Evolutionary conservation across 2,888 invertebrate species (phyloP).

Genomic region (Ethmia dodecea): DNA sequence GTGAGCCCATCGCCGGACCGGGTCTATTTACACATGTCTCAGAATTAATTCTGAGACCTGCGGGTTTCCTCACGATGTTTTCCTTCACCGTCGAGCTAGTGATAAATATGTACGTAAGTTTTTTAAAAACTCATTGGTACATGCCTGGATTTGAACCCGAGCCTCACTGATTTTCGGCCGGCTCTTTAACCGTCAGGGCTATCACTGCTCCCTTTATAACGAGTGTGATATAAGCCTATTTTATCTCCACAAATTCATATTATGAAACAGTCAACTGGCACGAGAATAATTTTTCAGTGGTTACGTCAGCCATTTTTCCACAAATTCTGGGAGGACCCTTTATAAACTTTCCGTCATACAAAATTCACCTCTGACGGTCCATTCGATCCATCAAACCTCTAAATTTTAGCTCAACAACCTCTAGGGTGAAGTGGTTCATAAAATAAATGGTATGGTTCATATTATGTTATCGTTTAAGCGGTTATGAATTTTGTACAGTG

Average conservation of each 20-base stretch:
- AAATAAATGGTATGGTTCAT: constrained; percentile 12
- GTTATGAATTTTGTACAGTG: constrained; percentile 6
- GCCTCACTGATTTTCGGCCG: neutral
- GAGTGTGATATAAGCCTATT: neutral
- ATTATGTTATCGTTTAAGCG: constrained; percentile 19
- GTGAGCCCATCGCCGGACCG: too few species aligned
- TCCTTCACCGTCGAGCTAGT: too few species aligned
- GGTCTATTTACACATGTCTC: too few species aligned
- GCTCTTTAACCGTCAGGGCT: neutral
- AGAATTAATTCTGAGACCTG: too few species aligned
- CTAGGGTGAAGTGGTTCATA: constrained; percentile 15
- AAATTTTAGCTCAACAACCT: constrained; percentile 13
- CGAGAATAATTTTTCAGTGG: constrained; percentile 2
- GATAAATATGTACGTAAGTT: too few species aligned
- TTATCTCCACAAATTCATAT: too few species aligned
- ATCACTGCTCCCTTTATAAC: neutral
- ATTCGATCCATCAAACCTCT: constrained; percentile 12
- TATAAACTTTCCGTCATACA: constrained; percentile 16
- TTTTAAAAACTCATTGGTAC: too few species aligned
- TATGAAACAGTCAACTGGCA: too few species aligned
- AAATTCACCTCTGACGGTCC: constrained; percentile 15
- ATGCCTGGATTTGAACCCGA: too few species aligned
- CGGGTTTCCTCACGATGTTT: too few species aligned
- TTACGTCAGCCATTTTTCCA: neutral
- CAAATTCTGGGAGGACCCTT: constrained; percentile 1